Base-by-base conservation (phyloP, 2,113 vertebrate genomes). In the Pitta sordida region DNA sequence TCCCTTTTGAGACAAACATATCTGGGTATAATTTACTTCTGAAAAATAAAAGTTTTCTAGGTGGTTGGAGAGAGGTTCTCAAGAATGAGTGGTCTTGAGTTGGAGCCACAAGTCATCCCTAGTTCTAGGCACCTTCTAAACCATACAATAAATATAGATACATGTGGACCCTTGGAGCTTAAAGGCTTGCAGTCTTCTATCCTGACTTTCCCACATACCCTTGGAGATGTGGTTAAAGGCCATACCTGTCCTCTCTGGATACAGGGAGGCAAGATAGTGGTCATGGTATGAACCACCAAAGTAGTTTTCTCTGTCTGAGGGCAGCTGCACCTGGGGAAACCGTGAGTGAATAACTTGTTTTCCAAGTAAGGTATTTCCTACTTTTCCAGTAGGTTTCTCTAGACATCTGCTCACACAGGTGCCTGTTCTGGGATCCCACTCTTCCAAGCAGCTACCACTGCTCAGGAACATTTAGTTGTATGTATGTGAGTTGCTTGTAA, bases 371-470 rank as follows among this genome's bases (percentile, higher is more conserved):
- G 17, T 18, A 30, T 60, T n/a, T 44, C 14, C 49, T 58, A 10
- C 52, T 32, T 90, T 68, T 24, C 41, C 24, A 59, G 34, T 1
- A 29, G 29, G 32, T 32, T 83, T 88, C 73, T 63, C 46, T 37
- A 36, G 36, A 18, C 15, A 27, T 11, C 27, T 83, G 48, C 32
- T 65, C 30, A 29, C n/a, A 32, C 4, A 51, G 80, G 24, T 1
- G 0, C 22, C 16, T 52, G 6, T 48, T 83, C 36, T 60, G 49
- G n/a, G 23, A 17, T 77, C 13, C 12, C 43, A 6, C 27, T 11
- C 43, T 9, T 27, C 34, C 20, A 3, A 7, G n/a, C 32, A 73
- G 43, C 48, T 52, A 1, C 30, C 3, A 1, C 13, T 2, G 6
- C 73, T 29, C n/a, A 29, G 60, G 29, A 64, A 7, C 7, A 4